Evolutionary conservation across 2,113 vertebrate species (phyloP).

Genomic region (Sus scrofa): T2T-Sscrofa CM000830.6:124054501-124055000

Average conservation of each 20-base stretch:
- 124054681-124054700: not conserved
- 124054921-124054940: not conserved
- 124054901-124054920: not conserved
- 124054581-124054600: not conserved
- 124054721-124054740: not conserved
- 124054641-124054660: not conserved
- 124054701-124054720: not conserved
- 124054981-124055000: not conserved
- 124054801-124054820: not conserved
- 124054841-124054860: not conserved
- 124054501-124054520: too few relatives aligned
- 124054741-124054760: not conserved
- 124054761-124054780: not conserved
- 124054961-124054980: not conserved
- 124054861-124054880: not conserved
- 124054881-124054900: not conserved
- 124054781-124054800: not conserved
- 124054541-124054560: not conserved
- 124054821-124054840: not conserved
- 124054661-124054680: not conserved
- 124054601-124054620: not conserved
- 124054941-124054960: slow-evolving; percentile 1
- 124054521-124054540: not conserved
- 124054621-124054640: not conserved
- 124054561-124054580: not conserved